Evolutionary conservation across 2,113 vertebrate species (phyloP).

Genomic region (Antigone vipio): DNA sequence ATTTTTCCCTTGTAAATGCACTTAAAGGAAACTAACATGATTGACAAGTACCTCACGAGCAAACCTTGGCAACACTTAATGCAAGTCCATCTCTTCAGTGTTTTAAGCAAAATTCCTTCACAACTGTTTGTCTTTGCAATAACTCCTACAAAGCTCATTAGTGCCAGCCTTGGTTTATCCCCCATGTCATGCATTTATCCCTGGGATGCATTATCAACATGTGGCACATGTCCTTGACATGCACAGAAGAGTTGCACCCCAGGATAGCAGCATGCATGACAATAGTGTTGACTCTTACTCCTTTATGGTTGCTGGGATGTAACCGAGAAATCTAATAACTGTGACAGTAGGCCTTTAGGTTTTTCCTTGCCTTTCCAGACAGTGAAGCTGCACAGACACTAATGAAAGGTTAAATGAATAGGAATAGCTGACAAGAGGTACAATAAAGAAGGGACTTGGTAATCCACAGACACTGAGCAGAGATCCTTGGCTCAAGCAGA

Average conservation of each 20-base stretch:
- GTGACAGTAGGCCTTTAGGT: constrained; percentile 96
- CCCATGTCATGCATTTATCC: constrained; percentile 77
- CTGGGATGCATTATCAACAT: constrained; percentile 86
- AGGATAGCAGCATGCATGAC: constrained; percentile 79
- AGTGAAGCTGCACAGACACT: constrained; percentile 90
- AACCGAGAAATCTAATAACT: constrained; percentile 99
- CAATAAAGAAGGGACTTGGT: constrained; percentile 88
- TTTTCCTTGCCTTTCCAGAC: constrained; percentile 87
- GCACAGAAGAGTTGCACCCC: constrained; percentile 84
- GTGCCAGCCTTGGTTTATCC: constrained; percentile 76
- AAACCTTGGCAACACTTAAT: constrained; percentile 72
- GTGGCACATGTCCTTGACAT: constrained; percentile 95
- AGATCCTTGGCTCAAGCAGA: constrained; percentile 83
- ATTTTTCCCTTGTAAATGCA: constrained; percentile 48
- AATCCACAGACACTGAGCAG: constrained; percentile 85
- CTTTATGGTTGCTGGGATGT: constrained; percentile 95
- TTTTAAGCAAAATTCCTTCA: constrained; percentile 85
- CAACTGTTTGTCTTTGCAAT: constrained; percentile 85
- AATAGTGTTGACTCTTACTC: constrained; percentile 79
- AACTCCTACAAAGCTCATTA: constrained; percentile 82
- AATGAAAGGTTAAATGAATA: constrained; percentile 99
- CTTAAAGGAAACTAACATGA: constrained; percentile 70
- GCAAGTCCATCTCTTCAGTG: constrained; percentile 65
- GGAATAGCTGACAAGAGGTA: constrained; percentile 95
- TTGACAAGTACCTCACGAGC: constrained; percentile 67